Evolutionary conservation across 2,888 invertebrate species (phyloP), one percentile per base, ranked within the genome.

Genomic region (Tetranychus piercei): DNA sequence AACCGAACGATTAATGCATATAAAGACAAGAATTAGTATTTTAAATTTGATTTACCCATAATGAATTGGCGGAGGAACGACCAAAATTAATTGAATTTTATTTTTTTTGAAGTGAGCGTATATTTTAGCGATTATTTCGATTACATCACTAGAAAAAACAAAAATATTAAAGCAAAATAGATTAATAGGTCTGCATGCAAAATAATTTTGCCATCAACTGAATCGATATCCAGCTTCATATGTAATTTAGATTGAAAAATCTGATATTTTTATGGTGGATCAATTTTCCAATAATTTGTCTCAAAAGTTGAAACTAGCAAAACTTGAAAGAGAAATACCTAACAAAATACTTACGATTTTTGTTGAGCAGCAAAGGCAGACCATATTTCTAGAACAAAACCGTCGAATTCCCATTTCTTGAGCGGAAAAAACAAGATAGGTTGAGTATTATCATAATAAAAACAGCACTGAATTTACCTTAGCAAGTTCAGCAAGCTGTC

Each of bases 341-440:
- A 55, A 6, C 3, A 55, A 55, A 55, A 55, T 15, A 71, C 44
- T 76, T 74, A 79, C 85, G 83, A 75, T 78, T 86, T 84, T 1
- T 86, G 84, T 80, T 88, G 84, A 79, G 89, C 86, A 79, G 89
- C 87, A 81, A 92, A 84, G 44, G 77, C 74, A 69, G 76, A 89
- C 88, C 94, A 91, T 73, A 94, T 86, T 83, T 97, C 96, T 5
- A 97, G 81, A 0, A 94, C 92, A 65, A 90, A 87, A 1, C 97
- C 97, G 83, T 92, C 88, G 83, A 96, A 93, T 78, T 88, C 87
- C 83, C 90, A 87, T 76, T 88, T 87, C 85, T 90, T 18, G n/a
- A 11, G 1, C 6, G 15, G 11, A 11, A 65, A 65, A 65, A 9
- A 65, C 7, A 6, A 5, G 6, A 66, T 66, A 66, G 18, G 15